phyloP scores from a whole-genome alignment of 2,888 invertebrate species.

The Heliconius cydno region DNA sequence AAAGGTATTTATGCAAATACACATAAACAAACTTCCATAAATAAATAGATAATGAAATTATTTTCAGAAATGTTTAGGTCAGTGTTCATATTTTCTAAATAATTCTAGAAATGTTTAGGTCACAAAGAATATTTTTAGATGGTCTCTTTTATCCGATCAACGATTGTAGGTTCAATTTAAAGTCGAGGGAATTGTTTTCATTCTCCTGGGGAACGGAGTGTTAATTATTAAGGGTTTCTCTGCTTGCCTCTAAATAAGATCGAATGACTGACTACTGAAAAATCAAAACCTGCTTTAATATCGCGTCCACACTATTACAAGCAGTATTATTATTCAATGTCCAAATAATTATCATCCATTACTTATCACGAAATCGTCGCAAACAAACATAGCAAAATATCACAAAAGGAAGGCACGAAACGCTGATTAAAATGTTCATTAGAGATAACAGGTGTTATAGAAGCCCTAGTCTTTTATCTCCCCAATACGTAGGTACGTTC shows the following conservation, averaged over 20 bases:
- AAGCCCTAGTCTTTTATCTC: conserved; percentile 61
- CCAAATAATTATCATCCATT: not conserved
- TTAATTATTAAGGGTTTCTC: no score
- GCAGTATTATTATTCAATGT: no score
- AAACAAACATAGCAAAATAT: conserved; percentile 14
- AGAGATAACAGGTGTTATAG: conserved; percentile 28
- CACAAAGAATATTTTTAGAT: not conserved
- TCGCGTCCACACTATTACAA: no score
- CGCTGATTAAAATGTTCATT: conserved; percentile 24
- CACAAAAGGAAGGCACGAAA: not conserved
- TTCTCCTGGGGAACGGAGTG: no score
- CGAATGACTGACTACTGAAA: no score
- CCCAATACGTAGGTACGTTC: conserved; percentile 64
- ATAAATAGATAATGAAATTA: not conserved
- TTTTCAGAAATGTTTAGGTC: not conserved
- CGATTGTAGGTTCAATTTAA: no score
- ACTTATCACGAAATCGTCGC: not conserved
- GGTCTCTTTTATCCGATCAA: no score
- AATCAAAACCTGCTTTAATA: no score
- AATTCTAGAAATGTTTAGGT: not conserved
- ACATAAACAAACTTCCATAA: not conserved
- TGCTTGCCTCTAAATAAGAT: no score
- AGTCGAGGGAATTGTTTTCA: no score
- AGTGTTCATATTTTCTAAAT: not conserved
- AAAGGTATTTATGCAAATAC: conserved; percentile 10